Conservation (phyloP, 1,140 invertebrate species). For the Pseudobourletiella spinata region DNA sequence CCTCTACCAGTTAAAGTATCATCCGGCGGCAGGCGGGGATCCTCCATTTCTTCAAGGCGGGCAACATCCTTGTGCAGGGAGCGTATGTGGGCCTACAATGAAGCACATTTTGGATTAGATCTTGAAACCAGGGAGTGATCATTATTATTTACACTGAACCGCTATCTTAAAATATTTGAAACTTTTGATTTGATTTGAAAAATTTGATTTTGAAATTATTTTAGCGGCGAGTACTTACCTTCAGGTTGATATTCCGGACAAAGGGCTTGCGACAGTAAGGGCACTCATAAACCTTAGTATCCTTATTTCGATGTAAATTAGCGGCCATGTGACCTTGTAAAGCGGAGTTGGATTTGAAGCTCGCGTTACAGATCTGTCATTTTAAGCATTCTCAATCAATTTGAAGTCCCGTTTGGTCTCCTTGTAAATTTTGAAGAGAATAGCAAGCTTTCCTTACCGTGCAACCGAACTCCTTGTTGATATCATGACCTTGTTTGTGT, state of each 20-base stretch:
- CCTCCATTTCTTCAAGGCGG: conserved; percentile 35
- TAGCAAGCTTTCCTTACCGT: conserved; percentile 10
- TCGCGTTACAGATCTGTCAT: conserved; percentile 47
- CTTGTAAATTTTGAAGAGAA: not conserved
- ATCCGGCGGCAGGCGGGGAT: conserved; percentile 27
- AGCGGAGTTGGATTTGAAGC: conserved; percentile 44
- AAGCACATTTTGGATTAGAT: not conserved
- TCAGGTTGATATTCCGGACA: conserved; percentile 53
- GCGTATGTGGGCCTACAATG: conserved; percentile 55
- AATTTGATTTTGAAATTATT: too few relatives aligned
- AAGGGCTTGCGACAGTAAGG: conserved; percentile 58
- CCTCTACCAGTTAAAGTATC: conserved; percentile 34
- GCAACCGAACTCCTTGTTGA: conserved; percentile 38
- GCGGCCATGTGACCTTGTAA: conserved; percentile 45
- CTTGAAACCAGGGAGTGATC: not conserved
- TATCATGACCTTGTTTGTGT: conserved; percentile 44
- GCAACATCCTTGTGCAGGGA: conserved; percentile 50
- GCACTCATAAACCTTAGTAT: conserved; percentile 42
- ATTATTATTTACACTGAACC: not conserved
- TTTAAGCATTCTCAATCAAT: too few relatives aligned
- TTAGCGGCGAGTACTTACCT: too few relatives aligned
- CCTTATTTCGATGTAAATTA: conserved; percentile 33
- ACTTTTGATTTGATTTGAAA: too few relatives aligned
- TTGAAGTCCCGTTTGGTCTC: too few relatives aligned
- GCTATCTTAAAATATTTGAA: not conserved